Evolutionary conservation across 1,140 invertebrate species (phyloP), one percentile per base, ranked within the genome.

Genomic region (Bombus balteatus): DNA sequence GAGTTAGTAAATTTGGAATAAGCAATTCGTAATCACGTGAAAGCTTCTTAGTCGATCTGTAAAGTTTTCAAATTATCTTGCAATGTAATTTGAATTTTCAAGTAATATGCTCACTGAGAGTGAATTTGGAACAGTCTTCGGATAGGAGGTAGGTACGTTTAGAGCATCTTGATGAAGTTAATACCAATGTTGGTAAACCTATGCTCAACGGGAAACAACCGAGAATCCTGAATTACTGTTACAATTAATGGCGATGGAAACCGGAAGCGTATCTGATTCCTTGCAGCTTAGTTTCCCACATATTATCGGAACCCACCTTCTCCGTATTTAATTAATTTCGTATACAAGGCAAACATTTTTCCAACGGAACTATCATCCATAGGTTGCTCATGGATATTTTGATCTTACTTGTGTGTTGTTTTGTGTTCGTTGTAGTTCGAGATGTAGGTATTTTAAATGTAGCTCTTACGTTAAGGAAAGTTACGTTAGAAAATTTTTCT

Each of bases 181-280:
- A 84, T 72, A 66, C 39, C 68, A 79, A 84, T 78, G 66, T 78
- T 84, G 82, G 65, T 71, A 79, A 80, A 84, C 25, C 66, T 65
- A 57, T n/a, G 65, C 32, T 77, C 8, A 37, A 53, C 43, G 65
- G 9, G 43, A 13, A 77, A 70, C 62, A 76, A 83, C 41, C 74
- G 59, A 41, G 74, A 18, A 84, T 59, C 25, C 37, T n/a, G 43
- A 83, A 57, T 83, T 68, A 68, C 82, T 43, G 74, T 71, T 71
- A 47, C 18, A 71, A 71, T 84, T 71, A 78, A 77, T 57, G 28
- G 73, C 22, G 41, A 37, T 68, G 37, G 74, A 68, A 70, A 53
- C 22, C 62, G 53, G 25, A 32, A 59, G 47, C n/a, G n/a, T 32
- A 53, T 78, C 3, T 43, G 53, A 83, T 83, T 70, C 10, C 74